Percentiles rank a stretch among this genome's conserved stretches.
These are phyloP conservation scores for Florisuga fusca DNA, from an alignment of 2,797 vertebrate genomes.

Conservation along the genomic window DNA sequence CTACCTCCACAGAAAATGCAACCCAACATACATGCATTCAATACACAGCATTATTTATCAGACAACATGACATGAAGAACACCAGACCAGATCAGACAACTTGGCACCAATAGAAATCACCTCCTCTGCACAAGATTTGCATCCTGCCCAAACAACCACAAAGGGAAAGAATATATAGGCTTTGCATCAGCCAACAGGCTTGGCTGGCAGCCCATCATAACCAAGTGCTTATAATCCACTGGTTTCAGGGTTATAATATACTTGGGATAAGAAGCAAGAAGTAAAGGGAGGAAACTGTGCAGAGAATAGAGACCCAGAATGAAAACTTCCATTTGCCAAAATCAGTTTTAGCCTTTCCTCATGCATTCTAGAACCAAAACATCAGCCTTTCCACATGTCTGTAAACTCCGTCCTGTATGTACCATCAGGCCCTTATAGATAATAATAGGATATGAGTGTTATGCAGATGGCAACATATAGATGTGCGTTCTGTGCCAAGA, in stretches of 20 bases:
- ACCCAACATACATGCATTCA: not conserved
- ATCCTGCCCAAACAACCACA: not conserved
- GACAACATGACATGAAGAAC: not conserved
- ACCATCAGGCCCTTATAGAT: not conserved
- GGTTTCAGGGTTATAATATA: not conserved
- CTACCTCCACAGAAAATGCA: not conserved
- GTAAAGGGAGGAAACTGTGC: not conserved
- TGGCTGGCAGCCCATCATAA: not conserved
- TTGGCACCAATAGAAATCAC: not conserved
- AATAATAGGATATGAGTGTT: not conserved
- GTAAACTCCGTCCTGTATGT: not conserved
- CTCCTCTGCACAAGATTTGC: not conserved
- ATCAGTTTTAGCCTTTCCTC: not conserved
- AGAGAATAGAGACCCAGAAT: not conserved
- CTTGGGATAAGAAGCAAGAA: not conserved
- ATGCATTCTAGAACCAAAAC: not conserved
- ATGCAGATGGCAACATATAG: not conserved
- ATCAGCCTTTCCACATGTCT: not conserved
- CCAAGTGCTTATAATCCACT: not conserved
- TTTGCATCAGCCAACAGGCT: not conserved
- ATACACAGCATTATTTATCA: not conserved
- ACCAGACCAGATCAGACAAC: not conserved
- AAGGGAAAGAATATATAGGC: not conserved
- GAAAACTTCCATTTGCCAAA: conserved; percentile 2
- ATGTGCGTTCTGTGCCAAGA: not conserved